phyloP scores from a whole-genome alignment of 2,113 vertebrate genomes.

The Lophius piscatorius region DNA sequence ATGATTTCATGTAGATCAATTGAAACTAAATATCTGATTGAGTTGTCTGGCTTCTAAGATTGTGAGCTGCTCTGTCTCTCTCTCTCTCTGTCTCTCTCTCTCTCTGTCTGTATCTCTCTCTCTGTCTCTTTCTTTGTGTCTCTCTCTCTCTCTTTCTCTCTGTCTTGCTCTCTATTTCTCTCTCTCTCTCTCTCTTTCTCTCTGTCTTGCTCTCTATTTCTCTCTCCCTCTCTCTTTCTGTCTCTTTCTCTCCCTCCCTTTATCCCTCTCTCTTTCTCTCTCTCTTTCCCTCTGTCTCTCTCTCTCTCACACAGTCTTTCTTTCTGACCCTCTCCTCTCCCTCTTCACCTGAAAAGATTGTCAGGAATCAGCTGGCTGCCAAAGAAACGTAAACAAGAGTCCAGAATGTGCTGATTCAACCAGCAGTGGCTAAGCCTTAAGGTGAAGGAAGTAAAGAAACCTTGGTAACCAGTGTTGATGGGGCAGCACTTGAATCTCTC shows the following conservation, averaged over 20 bases:
- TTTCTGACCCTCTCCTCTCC: slow-evolving; percentile 18
- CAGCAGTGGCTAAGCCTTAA: slow-evolving; percentile 20
- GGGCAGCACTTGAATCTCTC: slow-evolving; percentile 3
- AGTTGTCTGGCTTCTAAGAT: slow-evolving; percentile 32
- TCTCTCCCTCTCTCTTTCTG: no score
- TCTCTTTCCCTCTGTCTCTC: no score
- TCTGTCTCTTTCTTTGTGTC: no score
- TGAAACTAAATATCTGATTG: slow-evolving; percentile 61
- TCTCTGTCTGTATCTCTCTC: no score
- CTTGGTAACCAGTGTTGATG: slow-evolving; percentile 9
- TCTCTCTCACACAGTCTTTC: no score
- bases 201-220: no score
- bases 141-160: no score
- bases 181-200: no score
- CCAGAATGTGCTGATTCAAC: slow-evolving; percentile 14
- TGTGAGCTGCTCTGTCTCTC: not conserved
- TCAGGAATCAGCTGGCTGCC: slow-evolving; percentile 43
- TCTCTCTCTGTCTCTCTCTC: no score
- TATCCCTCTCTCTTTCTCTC: not conserved
- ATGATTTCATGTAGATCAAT: slow-evolving; percentile 61
- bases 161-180: no score
- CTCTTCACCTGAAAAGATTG: slow-evolving; percentile 8
- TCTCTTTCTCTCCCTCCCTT: no score
- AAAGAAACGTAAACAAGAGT: slow-evolving; percentile 51
- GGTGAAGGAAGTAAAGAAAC: slow-evolving; percentile 40